phyloP scores from a whole-genome alignment of 2,797 vertebrate genomes.

The Pterois miles region DNA sequence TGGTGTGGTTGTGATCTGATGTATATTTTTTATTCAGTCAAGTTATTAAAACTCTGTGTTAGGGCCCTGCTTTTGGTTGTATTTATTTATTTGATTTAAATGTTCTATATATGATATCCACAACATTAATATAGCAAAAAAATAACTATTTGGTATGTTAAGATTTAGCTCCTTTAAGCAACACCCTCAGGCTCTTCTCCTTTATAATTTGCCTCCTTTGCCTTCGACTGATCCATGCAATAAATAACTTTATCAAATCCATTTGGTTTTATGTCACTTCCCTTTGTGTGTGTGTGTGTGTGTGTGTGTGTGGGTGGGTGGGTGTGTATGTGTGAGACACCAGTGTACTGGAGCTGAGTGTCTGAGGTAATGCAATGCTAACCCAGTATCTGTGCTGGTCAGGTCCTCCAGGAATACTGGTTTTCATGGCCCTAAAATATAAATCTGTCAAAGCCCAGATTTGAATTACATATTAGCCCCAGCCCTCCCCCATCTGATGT shows the following conservation, averaged over 20 bases:
- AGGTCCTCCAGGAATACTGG: slow-evolving; percentile 50
- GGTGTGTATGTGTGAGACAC: neutral
- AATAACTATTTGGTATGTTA: too few relatives aligned
- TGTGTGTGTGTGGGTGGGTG: neutral
- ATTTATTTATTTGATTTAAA: neutral
- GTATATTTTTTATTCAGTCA: neutral
- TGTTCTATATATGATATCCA: too few relatives aligned
- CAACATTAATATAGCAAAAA: too few relatives aligned
- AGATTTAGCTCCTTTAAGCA: too few relatives aligned
- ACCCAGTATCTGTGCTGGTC: slow-evolving; percentile 45
- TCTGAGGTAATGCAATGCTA: slow-evolving; percentile 3
- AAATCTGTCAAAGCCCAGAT: slow-evolving; percentile 52
- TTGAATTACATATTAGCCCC: slow-evolving; percentile 27
- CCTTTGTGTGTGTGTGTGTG: neutral
- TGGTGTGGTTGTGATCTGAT: neutral
- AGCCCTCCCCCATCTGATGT: slow-evolving; percentile 3
- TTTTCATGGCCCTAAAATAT: slow-evolving; percentile 65
- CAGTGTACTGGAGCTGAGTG: neutral
- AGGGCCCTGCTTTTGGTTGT: neutral
- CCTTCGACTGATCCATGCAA: neutral
- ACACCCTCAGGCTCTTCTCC: neutral
- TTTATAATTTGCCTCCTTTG: neutral
- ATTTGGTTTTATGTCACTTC: neutral
- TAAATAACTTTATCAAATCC: neutral
- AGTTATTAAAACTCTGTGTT: neutral